Conservation (phyloP, 2,797 vertebrate species). For the Yasuhikotakia modesta region DNA sequence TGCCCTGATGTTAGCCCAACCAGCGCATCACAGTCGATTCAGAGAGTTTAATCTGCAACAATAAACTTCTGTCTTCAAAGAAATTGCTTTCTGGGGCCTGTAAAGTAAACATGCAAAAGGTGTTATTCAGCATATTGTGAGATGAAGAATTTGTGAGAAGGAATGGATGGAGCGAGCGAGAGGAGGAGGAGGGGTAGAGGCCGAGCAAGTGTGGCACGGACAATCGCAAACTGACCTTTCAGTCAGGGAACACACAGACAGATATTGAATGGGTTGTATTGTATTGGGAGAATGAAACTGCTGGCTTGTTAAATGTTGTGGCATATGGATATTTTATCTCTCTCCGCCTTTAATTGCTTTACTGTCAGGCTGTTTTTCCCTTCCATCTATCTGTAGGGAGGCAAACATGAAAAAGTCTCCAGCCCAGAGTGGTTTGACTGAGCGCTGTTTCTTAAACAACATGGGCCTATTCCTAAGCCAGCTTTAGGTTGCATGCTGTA, state of each 20-base stretch:
- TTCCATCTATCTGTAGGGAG: conserved; percentile 46
- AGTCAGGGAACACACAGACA: conserved; percentile 57
- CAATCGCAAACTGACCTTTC: conserved; percentile 67
- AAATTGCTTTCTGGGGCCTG: conserved; percentile 73
- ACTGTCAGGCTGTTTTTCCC: conserved; percentile 52
- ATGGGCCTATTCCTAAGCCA: conserved; percentile 33
- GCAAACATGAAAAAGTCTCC: conserved; percentile 27
- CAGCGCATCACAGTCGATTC: conserved; percentile 70
- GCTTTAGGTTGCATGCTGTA: conserved; percentile 57
- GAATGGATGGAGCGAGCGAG: neutral
- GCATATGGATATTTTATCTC: conserved; percentile 71
- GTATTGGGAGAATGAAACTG: conserved; percentile 63
- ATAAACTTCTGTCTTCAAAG: conserved; percentile 71
- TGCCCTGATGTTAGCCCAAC: conserved; percentile 58
- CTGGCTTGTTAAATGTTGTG: conserved; percentile 67
- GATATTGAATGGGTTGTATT: conserved; percentile 67
- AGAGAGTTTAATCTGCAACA: conserved; percentile 74
- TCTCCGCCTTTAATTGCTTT: conserved; percentile 70
- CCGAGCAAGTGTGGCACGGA: conserved; percentile 16
- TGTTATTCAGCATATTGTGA: conserved; percentile 55
- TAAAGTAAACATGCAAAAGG: conserved; percentile 71
- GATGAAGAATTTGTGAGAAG: conserved; percentile 28
- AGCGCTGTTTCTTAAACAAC: conserved; percentile 18
- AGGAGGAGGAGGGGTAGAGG: conserved; percentile 9
- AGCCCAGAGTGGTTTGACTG: conserved; percentile 24